Evolutionary conservation across 2,888 invertebrate species (phyloP).

Genomic region (Autographa gamma): DNA sequence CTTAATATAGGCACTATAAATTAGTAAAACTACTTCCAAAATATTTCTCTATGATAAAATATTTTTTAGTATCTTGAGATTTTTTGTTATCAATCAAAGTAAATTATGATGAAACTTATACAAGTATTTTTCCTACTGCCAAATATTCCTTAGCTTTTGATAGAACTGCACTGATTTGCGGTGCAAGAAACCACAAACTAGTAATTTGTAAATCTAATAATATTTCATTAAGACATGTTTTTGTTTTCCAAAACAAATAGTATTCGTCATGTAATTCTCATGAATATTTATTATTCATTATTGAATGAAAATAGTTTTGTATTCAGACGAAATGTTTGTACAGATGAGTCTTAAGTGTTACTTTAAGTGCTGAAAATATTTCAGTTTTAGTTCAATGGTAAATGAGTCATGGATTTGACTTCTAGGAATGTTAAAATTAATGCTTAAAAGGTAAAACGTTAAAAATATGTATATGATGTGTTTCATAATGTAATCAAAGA

Average conservation of each 20-base stretch:
- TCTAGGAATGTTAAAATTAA: neutral
- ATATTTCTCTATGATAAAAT: too few relatives aligned
- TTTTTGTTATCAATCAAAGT: too few relatives aligned
- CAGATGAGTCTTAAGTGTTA: slow-evolving; percentile 29
- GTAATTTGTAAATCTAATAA: neutral
- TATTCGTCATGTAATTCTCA: slow-evolving; percentile 30
- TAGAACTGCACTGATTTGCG: neutral
- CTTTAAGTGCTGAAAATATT: neutral
- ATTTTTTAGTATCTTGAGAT: too few relatives aligned
- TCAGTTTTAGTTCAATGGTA: neutral
- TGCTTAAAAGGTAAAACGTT: neutral
- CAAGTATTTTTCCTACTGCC: neutral
- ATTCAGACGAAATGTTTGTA: slow-evolving; percentile 32
- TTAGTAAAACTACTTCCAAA: too few relatives aligned
- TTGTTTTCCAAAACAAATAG: slow-evolving; percentile 21
- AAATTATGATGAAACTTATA: too few relatives aligned
- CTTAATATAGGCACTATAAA: too few relatives aligned
- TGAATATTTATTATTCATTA: slow-evolving; percentile 43
- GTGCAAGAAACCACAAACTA: slow-evolving; percentile 21
- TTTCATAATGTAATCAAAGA: too few relatives aligned
- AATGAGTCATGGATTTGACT: neutral
- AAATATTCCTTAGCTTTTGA: neutral
- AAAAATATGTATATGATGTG: neutral
- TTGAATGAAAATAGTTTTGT: slow-evolving; percentile 22
- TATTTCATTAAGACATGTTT: slow-evolving; percentile 20